Evolutionary conservation across 2,888 invertebrate genomes (phyloP).

Genomic region (Agonopterix subpropinquella): DNA sequence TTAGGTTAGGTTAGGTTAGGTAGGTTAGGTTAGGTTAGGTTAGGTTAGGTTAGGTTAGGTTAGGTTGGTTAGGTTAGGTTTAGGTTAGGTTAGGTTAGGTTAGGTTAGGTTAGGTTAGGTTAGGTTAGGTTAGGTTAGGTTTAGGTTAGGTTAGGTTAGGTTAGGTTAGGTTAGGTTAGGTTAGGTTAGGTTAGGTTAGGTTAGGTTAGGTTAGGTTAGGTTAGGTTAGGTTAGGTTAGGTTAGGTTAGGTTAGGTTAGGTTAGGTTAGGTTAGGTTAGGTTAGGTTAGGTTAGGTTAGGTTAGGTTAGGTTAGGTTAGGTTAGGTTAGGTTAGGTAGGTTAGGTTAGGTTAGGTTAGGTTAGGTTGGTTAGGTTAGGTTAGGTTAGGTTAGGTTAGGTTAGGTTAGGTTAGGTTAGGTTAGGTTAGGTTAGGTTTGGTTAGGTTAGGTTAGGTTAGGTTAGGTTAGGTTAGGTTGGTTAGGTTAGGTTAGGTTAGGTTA

Average conservation of each 20-base stretch:
- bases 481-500: slow-evolving; percentile 13
- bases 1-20: slow-evolving; percentile 17
- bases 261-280: slow-evolving; percentile 11
- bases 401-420: slow-evolving; percentile 10
- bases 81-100: slow-evolving; percentile 14
- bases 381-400: slow-evolving; percentile 8
- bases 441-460: slow-evolving; percentile 13
- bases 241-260: slow-evolving; percentile 8
- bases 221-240: slow-evolving; percentile 9
- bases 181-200: slow-evolving; percentile 8
- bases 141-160: slow-evolving; percentile 11
- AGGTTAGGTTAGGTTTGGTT: slow-evolving; percentile 12
- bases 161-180: slow-evolving; percentile 7
- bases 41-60: slow-evolving; percentile 16
- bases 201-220: slow-evolving; percentile 9
- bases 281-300: slow-evolving; percentile 12
- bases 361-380: slow-evolving; percentile 8
- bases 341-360: slow-evolving; percentile 6
- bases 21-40: slow-evolving; percentile 17
- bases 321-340: slow-evolving; percentile 6
- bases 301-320: slow-evolving; percentile 8
- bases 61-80: slow-evolving; percentile 14
- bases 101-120: slow-evolving; percentile 15
- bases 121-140: slow-evolving; percentile 16
- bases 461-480: slow-evolving; percentile 14